phyloP scores from a whole-genome alignment of 2,888 invertebrate species.

The Leucozona laternaria region DNA sequence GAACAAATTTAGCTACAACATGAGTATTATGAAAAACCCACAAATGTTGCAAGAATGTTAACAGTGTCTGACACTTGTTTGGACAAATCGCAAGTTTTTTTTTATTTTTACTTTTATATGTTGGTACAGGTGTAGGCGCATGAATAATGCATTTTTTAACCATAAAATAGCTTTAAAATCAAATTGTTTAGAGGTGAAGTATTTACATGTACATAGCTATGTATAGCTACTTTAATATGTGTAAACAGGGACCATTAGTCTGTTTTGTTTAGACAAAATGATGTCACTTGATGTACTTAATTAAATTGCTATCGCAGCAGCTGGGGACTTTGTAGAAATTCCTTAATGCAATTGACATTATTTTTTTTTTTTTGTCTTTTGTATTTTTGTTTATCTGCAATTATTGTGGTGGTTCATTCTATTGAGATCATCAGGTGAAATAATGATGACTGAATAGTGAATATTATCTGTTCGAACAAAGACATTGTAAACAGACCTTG shows the following conservation, averaged over 20 bases:
- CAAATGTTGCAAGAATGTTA: constrained; percentile 46
- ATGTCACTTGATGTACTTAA: constrained; percentile 64
- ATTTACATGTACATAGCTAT: background rate
- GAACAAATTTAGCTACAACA: background rate
- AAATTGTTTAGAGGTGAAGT: constrained; percentile 22
- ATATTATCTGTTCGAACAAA: background rate
- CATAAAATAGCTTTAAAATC: background rate
- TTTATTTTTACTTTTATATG: constrained; percentile 5
- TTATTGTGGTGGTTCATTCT: constrained; percentile 1
- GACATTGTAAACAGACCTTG: background rate
- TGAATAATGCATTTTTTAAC: constrained; percentile 51
- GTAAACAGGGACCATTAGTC: constrained; percentile 25
- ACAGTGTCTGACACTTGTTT: constrained; percentile 40
- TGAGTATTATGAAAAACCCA: background rate
- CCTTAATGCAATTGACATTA: constrained; percentile 33
- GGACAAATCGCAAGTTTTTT: constrained; percentile 14
- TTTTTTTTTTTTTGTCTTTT: background rate
- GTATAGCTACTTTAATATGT: constrained; percentile 13
- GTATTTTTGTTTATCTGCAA: background rate
- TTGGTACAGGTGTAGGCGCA: constrained; percentile 60
- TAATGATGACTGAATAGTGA: background rate
- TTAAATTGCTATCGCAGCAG: constrained; percentile 46
- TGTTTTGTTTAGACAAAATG: constrained; percentile 39
- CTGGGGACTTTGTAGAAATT: constrained; percentile 7
- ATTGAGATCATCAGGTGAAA: constrained; percentile 55